Base-by-base conservation (phyloP, 2,113 vertebrate species). In the Podarcis raffonei region DNA sequence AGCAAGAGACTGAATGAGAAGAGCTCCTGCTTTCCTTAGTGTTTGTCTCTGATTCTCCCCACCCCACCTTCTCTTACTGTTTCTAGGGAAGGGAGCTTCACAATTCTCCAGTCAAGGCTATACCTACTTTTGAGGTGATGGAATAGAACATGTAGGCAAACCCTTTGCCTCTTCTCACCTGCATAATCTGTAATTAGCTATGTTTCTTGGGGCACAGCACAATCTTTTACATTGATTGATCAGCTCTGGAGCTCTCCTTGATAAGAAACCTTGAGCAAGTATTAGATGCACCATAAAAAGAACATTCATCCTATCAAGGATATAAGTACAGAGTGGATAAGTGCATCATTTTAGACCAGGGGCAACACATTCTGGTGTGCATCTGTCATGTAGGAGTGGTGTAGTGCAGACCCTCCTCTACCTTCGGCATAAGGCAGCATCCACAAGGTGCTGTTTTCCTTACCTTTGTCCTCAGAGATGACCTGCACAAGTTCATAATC, bases 381-480 rank as follows among this genome's bases (percentile, higher is more conserved):
- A 16, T 2, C 80, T 39, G 15, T 27, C 1, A 39, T 39, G 23
- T 23, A 39, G 35, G 25, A 39, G 12, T 39, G 23, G 22, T 30
- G 3, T 48, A 48, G 37, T 9, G 11, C 25, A 53, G 11, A 2
- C 48, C 48, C 11, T 22, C 15, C 13, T 27, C 16, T 71, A 39
- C 22, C 85, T 69, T 69, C 22, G 37, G 27, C 62, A 85, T 37
- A 65, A 85, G 83, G 85, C 59, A 85, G 89, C 62, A 81, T 48
- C 59, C n/a, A 80, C 22, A 66, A 66, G 48, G 11, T 25, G 81
- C 30, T 84, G 39, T 75, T 57, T 78, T 80, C 82, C 92, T 87
- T 95, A 99, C 98, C 98, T 99, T 97, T 98, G 81, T 98, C 97
- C 72, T 98, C 97, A 0, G 98, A 98, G 95, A 99, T 98, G 96